phyloP scores from a whole-genome alignment of 1,140 invertebrate species.

The Psilanteris sp. region DNA sequence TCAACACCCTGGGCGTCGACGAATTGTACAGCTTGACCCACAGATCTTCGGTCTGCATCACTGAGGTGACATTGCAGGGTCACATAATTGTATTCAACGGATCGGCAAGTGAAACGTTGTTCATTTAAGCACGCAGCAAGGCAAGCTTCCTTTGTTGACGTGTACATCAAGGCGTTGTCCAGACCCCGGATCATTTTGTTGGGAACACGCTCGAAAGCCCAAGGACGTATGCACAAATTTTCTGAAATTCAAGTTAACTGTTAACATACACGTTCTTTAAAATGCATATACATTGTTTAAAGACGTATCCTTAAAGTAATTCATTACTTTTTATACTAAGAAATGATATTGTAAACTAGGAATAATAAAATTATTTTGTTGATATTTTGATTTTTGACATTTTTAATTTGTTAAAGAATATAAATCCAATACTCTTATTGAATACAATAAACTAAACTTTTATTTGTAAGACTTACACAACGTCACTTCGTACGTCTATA shows the following conservation, averaged over 20 bases:
- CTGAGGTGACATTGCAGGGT: constrained; percentile 94
- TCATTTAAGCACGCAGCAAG: constrained; percentile 95
- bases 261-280: no score
- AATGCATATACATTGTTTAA: no score
- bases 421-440: no score
- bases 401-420: no score
- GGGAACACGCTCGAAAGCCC: constrained; percentile 95
- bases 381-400: no score
- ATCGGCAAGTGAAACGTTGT: constrained; percentile 93
- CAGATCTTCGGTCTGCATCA: constrained; percentile 92
- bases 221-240: constrained; percentile 93
- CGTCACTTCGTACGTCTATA: no score
- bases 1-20: constrained; percentile 94
- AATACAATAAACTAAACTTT: no score
- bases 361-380: no score
- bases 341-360: no score
- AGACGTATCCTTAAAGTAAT: no score
- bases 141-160: constrained; percentile 95
- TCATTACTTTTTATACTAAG: no score
- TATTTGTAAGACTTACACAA: no score
- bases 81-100: constrained; percentile 95
- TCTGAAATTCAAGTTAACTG: constrained; percentile 84
- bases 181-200: constrained; percentile 94
- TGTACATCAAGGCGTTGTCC: constrained; percentile 95
- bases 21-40: constrained; percentile 90